These are phyloP conservation scores for Mactromeris polynyma DNA, from an alignment of 2,888 invertebrate genomes.

Conservation along the genomic window DNA sequence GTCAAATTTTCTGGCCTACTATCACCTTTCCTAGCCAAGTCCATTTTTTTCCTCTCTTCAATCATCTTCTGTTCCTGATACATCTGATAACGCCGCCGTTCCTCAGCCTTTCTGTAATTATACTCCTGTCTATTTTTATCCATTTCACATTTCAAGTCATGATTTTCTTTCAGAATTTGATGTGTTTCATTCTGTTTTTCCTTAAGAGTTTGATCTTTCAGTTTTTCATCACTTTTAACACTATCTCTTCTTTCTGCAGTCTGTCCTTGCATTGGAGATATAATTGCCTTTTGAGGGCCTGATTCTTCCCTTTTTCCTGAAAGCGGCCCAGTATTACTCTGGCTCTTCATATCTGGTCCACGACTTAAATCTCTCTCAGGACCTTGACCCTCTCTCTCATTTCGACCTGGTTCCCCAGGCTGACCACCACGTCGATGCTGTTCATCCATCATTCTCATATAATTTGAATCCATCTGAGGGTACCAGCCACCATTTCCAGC, in stretches of 20 bases:
- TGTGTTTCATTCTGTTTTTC: slow-evolving; percentile 87
- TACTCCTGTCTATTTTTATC: slow-evolving; percentile 76
- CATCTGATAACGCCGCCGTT: slow-evolving; percentile 83
- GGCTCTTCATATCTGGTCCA: slow-evolving; percentile 34
- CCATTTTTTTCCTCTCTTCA: slow-evolving; percentile 85
- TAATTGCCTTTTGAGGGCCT: slow-evolving; percentile 49
- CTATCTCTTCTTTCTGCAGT: slow-evolving; percentile 34
- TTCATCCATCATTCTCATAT: slow-evolving; percentile 21
- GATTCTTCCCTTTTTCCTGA: slow-evolving; percentile 59
- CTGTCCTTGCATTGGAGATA: slow-evolving; percentile 45
- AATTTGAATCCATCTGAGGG: neutral
- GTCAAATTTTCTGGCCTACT: slow-evolving; percentile 59
- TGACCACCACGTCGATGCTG: slow-evolving; percentile 43
- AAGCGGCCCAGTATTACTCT: slow-evolving; percentile 4
- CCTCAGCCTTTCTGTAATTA: slow-evolving; percentile 75
- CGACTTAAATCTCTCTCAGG: slow-evolving; percentile 26
- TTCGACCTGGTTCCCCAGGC: slow-evolving; percentile 20
- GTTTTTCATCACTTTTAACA: slow-evolving; percentile 34
- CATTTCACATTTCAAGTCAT: slow-evolving; percentile 87
- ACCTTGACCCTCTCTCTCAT: slow-evolving; percentile 24
- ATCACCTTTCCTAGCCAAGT: slow-evolving; percentile 60
- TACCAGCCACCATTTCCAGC: slow-evolving; percentile 71
- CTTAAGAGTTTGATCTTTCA: slow-evolving; percentile 77
- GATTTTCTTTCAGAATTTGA: slow-evolving; percentile 87
- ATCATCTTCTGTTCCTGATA: slow-evolving; percentile 89